Evolutionary conservation across 2,797 vertebrate genomes (phyloP).

Genomic region (Sciurus vulgaris): DNA sequence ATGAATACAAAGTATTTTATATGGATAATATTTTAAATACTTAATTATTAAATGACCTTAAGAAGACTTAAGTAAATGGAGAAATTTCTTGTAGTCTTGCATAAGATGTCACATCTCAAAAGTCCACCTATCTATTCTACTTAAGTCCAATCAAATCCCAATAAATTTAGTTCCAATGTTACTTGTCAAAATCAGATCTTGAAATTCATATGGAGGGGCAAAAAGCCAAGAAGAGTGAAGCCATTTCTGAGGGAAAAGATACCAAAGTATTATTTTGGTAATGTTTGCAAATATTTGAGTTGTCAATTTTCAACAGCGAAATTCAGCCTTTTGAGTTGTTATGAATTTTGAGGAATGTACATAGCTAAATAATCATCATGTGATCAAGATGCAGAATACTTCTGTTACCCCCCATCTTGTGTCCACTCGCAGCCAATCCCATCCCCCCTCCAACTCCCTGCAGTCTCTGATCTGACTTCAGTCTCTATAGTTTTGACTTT

Average conservation of each 20-base stretch:
- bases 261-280: neutral
- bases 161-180: neutral
- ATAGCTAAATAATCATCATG: neutral
- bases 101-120: neutral
- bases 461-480: neutral
- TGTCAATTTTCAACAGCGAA: neutral
- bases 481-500: neutral
- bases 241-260: neutral
- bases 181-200: conserved; percentile 20
- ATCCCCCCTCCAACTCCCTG: neutral
- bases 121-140: neutral
- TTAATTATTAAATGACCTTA: neutral
- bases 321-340: neutral
- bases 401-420: neutral
- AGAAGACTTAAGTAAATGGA: neutral
- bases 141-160: neutral
- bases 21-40: neutral
- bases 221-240: neutral
- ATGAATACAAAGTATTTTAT: neutral
- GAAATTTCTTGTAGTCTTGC: neutral
- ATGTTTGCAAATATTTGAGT: neutral
- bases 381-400: neutral
- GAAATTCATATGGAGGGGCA: neutral
- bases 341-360: neutral
- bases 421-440: neutral